phyloP scores from a whole-genome alignment of 92 coral and sea anemone genomes.

The Paramuricea clavata region DNA sequence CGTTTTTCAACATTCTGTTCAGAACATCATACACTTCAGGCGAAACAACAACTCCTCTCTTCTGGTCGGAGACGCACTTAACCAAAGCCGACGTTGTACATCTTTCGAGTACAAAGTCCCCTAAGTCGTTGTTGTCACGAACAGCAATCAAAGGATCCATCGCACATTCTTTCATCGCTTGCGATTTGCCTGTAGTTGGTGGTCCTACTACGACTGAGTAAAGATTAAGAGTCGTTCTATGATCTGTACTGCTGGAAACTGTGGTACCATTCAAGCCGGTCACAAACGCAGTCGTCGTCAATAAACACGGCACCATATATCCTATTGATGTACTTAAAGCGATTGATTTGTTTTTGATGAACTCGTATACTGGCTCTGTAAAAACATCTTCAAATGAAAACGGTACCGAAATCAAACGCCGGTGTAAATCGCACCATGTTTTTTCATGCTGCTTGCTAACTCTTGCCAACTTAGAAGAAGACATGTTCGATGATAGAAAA shows the following conservation, averaged over 20 bases:
- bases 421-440: slow-evolving; percentile 65
- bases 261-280: slow-evolving; percentile 28
- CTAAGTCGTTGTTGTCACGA: slow-evolving; percentile 45
- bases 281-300: slow-evolving; percentile 52
- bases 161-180: slow-evolving; percentile 53
- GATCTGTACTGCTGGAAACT: slow-evolving; percentile 43
- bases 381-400: slow-evolving; percentile 50
- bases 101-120: slow-evolving; percentile 30
- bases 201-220: slow-evolving; percentile 56
- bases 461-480: slow-evolving; percentile 25
- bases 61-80: slow-evolving; percentile 10
- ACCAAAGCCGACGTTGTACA: slow-evolving; percentile 32
- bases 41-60: slow-evolving; percentile 25
- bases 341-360: slow-evolving; percentile 44
- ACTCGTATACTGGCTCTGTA: slow-evolving; percentile 51
- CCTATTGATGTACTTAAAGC: slow-evolving; percentile 58
- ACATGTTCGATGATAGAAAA: background rate
- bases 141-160: slow-evolving; percentile 45
- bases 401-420: slow-evolving; percentile 51
- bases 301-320: slow-evolving; percentile 56
- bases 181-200: slow-evolving; percentile 66
- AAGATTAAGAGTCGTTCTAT: slow-evolving; percentile 27
- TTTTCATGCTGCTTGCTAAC: slow-evolving; percentile 51
- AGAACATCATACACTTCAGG: slow-evolving; percentile 42
- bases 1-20: slow-evolving; percentile 38